phyloP scores from a whole-genome alignment of 2,797 vertebrate species.

The Apodemus agrarius region DNA sequence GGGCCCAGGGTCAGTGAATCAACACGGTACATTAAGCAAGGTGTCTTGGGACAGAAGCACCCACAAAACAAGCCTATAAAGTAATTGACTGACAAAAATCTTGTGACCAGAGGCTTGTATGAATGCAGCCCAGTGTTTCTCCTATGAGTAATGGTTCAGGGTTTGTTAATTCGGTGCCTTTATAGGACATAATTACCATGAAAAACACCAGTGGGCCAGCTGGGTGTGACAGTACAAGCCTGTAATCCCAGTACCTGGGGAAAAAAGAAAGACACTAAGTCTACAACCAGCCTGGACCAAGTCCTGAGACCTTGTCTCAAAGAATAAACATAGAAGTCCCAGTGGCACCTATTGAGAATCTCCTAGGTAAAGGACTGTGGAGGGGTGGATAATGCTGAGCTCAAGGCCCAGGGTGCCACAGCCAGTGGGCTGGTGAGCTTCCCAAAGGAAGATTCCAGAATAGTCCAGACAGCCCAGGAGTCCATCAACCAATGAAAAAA shows the following conservation, averaged over 20 bases:
- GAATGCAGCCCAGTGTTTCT: background rate
- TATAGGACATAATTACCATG: background rate
- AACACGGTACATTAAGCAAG: background rate
- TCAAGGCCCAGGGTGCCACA: background rate
- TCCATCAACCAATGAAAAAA: background rate
- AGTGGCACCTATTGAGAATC: background rate
- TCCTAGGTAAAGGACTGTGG: background rate
- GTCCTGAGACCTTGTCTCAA: background rate
- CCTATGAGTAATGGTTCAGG: background rate
- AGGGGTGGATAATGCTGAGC: background rate
- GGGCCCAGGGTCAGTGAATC: background rate
- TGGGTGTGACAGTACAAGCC: background rate
- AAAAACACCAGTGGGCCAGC: background rate
- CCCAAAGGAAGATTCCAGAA: background rate
- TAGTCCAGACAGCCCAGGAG: background rate
- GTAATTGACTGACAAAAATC: conserved; percentile 20
- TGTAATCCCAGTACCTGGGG: background rate
- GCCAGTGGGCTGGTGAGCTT: background rate
- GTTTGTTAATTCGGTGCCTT: conserved; percentile 7
- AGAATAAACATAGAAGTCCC: background rate
- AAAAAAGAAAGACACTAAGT: background rate
- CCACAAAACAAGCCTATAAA: conserved; percentile 12
- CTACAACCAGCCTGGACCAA: background rate
- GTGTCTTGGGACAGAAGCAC: conserved; percentile 5
- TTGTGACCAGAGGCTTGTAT: background rate